Evolutionary conservation across 2,113 vertebrate genomes (phyloP).

Genomic region (Myotis davidii): DNA sequence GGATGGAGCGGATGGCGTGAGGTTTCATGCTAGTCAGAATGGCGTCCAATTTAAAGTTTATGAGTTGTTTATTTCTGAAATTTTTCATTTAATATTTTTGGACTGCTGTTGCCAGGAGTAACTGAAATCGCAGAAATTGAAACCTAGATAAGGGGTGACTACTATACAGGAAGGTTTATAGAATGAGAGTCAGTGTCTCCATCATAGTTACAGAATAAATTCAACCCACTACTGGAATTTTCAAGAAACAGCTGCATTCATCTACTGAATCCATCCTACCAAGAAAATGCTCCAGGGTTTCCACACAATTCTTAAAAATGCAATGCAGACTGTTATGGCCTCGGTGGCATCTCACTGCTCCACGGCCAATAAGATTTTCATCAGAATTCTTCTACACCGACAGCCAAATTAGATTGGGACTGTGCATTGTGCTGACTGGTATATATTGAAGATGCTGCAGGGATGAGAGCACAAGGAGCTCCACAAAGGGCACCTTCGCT

Average conservation of each 20-base stretch:
- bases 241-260: neutral
- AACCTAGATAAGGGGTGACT: neutral
- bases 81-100: neutral
- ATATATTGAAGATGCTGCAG: neutral
- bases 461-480: neutral
- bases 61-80: neutral
- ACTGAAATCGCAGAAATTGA: neutral
- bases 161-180: neutral
- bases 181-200: neutral
- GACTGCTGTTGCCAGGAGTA: neutral
- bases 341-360: rapidly evolving
- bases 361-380: neutral
- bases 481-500: neutral
- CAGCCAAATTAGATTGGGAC: neutral
- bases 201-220: neutral
- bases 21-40: too few species aligned
- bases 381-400: neutral
- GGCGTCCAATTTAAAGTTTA: neutral
- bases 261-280: neutral
- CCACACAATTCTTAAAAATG: neutral
- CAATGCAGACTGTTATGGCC: rapidly evolving
- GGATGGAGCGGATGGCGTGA: neutral
- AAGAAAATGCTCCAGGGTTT: neutral
- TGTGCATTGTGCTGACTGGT: neutral
- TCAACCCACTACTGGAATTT: neutral